Evolutionary conservation across 2,797 vertebrate genomes (phyloP).

Genomic region (Euphonia xanthogaster): DNA sequence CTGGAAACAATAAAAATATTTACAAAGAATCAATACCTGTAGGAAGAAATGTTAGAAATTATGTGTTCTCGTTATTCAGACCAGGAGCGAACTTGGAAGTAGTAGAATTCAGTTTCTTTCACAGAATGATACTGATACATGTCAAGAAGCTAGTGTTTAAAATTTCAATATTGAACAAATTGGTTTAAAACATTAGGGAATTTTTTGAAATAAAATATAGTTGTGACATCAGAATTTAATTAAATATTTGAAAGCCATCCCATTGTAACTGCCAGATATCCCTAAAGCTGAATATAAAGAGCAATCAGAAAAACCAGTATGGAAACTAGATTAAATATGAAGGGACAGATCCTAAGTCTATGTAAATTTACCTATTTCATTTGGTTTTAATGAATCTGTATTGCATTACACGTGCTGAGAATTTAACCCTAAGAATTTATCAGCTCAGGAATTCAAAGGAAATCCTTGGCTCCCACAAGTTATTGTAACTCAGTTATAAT

Average conservation of each 20-base stretch:
- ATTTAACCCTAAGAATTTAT: neutral
- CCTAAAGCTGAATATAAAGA: neutral
- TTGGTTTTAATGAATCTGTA: neutral
- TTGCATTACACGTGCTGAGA: neutral
- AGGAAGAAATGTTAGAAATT: neutral
- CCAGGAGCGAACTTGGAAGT: neutral
- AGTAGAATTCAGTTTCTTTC: neutral
- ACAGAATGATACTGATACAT: neutral
- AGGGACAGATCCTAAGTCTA: neutral
- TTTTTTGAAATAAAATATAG: neutral
- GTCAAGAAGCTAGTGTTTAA: neutral
- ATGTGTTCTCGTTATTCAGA: neutral
- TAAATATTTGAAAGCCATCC: neutral
- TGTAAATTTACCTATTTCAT: rapidly evolving
- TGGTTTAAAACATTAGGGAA: neutral
- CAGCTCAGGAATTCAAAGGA: neutral
- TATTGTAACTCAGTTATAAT: neutral
- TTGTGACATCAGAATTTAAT: neutral
- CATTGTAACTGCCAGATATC: neutral
- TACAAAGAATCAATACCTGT: neutral
- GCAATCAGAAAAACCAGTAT: neutral
- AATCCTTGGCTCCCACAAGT: neutral
- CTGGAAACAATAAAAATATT: neutral
- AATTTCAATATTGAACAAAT: neutral
- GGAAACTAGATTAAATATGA: neutral